Evolutionary conservation across 2,113 vertebrate genomes (phyloP), one percentile per base, ranked within the genome.

Genomic region (Cyphomyrus plagiostoma): DNA sequence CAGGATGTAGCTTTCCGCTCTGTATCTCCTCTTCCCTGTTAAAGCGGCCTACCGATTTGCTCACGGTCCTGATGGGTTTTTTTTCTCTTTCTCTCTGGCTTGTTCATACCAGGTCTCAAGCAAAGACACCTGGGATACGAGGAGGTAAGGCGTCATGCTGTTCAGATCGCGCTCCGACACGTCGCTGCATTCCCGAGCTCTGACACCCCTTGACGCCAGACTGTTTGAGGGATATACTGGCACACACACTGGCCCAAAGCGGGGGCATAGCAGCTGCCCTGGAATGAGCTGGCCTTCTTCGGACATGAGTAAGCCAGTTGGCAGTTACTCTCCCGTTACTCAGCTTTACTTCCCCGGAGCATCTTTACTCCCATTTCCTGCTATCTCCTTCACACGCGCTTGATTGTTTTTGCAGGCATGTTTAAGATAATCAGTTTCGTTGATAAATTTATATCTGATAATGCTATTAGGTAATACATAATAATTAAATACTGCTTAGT

Each of bases 81-180:
- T 84, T 46, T 62, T 21, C 5, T 56, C 52, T 52, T 50, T 88
- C 26, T 35, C 42, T 66, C 39, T 84, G 9, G 7, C 62, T 89
- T 88, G 82, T 56, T n/a, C 70, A 45, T 66, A 0, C 9, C 83
- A 92, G 92, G 94, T 89, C 90, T 95, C 88, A 95, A 94, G 89
- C 93, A 93, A 86, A 94, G 94, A 89, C 91, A 95, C 80, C 90
- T 93, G 91, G 93, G 93, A 21, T 95, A 95, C 58, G 93, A 94
- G 88, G 94, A 95, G 94, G 94, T 95, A 92, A 93, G 92, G 30
- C 46, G 42, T 3, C 17, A 21, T 42, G 15, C 30, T 39, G 30
- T 39, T 15, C 30, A 5, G 10, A 35, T 45, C 0, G 5, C 30
- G 1, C 30, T 88, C 0, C 0, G 53, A 84, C 45, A 48, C 45